These are phyloP conservation scores for Paramormyrops kingsleyae DNA, from an alignment of 2,113 vertebrate species.

Conservation along the genomic window DNA sequence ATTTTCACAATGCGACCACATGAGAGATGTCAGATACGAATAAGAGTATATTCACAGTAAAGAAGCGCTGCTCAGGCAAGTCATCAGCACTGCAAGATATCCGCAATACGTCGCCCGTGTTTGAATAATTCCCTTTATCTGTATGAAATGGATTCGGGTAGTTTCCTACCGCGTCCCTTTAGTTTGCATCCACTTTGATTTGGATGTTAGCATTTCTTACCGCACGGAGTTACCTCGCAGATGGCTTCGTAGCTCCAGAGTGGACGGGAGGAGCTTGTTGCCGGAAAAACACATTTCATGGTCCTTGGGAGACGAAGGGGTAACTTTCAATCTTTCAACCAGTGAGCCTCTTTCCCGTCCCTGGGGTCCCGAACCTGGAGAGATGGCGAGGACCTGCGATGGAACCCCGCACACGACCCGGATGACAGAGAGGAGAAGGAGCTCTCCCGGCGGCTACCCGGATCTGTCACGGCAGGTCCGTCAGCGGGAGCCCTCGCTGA, in stretches of 20 bases:
- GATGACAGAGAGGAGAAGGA: constrained; percentile 22
- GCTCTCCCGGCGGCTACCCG: constrained; percentile 37
- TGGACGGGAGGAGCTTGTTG: background rate
- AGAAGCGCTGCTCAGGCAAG: background rate
- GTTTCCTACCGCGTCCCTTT: background rate
- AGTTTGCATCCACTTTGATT: background rate
- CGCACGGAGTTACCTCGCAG: background rate
- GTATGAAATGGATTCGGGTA: background rate
- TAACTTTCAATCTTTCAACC: background rate
- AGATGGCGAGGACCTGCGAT: background rate
- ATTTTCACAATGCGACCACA: background rate
- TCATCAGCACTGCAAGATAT: background rate
- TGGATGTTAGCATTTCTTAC: background rate
- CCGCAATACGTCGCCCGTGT: background rate
- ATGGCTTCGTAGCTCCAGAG: background rate
- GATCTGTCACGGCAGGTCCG: constrained; percentile 55
- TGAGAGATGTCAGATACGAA: background rate
- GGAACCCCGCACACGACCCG: background rate
- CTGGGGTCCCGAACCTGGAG: background rate
- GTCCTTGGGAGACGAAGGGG: background rate
- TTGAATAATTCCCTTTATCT: background rate
- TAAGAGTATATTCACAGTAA: background rate
- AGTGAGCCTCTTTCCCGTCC: background rate
- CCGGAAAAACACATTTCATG: background rate
- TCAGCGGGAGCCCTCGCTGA: background rate